Evolutionary conservation across 2,888 invertebrate genomes (phyloP), one percentile per base, ranked within the genome.

Genomic region (Cremastobaeus sp.): DNA sequence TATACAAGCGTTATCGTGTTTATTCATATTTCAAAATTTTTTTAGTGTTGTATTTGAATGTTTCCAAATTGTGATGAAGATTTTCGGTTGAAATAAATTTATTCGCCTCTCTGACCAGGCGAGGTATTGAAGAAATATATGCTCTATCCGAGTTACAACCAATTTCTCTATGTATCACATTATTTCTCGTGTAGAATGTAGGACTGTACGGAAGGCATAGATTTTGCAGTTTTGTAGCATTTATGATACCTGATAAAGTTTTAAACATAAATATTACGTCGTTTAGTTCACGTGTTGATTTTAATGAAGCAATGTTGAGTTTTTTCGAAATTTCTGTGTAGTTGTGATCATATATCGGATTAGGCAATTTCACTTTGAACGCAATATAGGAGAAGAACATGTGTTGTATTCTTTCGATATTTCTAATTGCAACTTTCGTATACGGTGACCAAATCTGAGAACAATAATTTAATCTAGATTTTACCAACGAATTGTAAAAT

Each of bases 381-480:
- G 60, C 62, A 5, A 18, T 32, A 30, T 39, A 48, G n/a, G 39
- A 37, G 1, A 62, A 48, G 30, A 48, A 62, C 41, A 14, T 48
- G 14, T 62, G 62, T 48, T 60, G 60, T 4, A 60, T 30, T 12
- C 14, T 0, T 37, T 60, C 47, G 2, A 60, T 3, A 17, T 21
- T 21, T 0, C 20, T 18, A 6, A 39, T 62, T 6, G 9, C 1
- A 21, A 41, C 20, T 20, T 1, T 3, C 9, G 32, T 12, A 17
- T 8, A 11, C 1, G 45, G 54, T 12, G 32, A 43, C 54, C 65
- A 65, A 1, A 65, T 17, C 1, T 12, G n/a, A 1, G 54, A 65
- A 9, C 54, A 39, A 12, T 54, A 55, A 30, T 47, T 55, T 4
- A 65, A 20, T 35, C 45, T 55, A 18, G 47, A 37, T 39, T 55